Evolutionary conservation across 2,113 vertebrate genomes (phyloP), one percentile per base, ranked within the genome.

Genomic region (Erythrocercus mccallii): DNA sequence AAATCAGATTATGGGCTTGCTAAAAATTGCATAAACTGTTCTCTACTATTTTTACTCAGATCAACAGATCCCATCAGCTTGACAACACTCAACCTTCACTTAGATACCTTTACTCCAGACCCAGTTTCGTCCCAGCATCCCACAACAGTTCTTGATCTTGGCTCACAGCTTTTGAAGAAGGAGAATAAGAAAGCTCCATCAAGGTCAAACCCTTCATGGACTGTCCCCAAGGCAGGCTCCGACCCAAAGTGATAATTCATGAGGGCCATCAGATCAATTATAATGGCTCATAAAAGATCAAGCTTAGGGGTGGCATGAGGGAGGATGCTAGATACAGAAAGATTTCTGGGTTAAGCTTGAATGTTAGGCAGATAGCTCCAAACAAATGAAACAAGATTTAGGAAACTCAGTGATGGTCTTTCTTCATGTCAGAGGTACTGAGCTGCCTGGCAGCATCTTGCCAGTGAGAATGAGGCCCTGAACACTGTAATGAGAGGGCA

Each of bases 381-480:
- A 92, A 74, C 6, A 71, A 86, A 44, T 27, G 14, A 83, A 61
- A 51, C 7, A 56, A 54, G 1, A 4, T 57, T 78, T 73, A 61
- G 45, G 18, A 73, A 81, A 70, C 24, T 40, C 71, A 76, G 5
- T 50, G 27, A 16, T 24, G 15, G 13, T 40, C 6, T 77, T 69
- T 60, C 45, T 48, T 84, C 40, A n/a, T 17, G 30, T 31, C 8
- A 44, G 33, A 78, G 16, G n/a, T 35, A 16, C 31, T 38, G 30
- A 64, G 35, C 16, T 86, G 31, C 38, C 27, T 30, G 20, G n/a
- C n/a, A 74, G 45, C 18, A 44, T 30, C 44, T 71, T 0, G 0
- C 15, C 17, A 3, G 20, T 53, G 45, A n/a, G 45, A 70, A 51
- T 0, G 0, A n/a, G 40, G 11, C 31, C 28, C 33, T 5, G 37